Base-by-base conservation (phyloP, 64 coral and sea anemone genomes). In the Anthopleura sola region DNA sequence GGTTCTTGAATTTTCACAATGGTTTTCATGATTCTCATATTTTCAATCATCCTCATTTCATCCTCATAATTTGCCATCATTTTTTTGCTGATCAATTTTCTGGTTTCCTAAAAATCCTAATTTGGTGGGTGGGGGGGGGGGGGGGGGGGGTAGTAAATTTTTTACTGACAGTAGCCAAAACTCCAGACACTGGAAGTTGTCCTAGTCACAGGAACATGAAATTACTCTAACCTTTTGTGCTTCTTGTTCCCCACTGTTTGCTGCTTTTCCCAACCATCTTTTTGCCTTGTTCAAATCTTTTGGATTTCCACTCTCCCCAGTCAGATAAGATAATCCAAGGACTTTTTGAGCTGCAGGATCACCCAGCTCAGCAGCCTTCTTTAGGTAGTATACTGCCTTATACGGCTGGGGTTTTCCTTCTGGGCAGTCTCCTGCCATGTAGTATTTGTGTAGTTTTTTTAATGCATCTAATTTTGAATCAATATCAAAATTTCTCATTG, bases 371-470 rank as follows among this genome's bases (percentile, higher is more conserved):
- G 94, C 94, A 38, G 94, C 90, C 32, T 75, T 93, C 10, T 86
- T 90, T 8, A 97, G 75, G 83, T 97, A 97, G 36, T 97, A 78
- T 4, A 97, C 32, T 32, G 94, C 94, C 78, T 97, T 97, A 0
- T 57, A 83, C 12, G 84, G 84, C 24, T 93, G 91, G 23, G 94
- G 90, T 58, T 78, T 62, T 11, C 91, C 87, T 44, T 97, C 94
- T 68, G 90, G 94, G 14, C 94, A 97, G 48, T 97, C 87, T 14
- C 94, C 94, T 10, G 1, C 16, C 26, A 69, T 75, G 33, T 97
- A 97, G 51, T 85, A 87, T 26, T 86, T 69, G 55, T 87, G 62
- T 21, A 97, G 87, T 0, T 0, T 29, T 38, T 24, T 49, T 2
- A 97, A 50, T 4, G 90, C 90, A 40, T 21, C 36, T 15, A 56